Evolutionary conservation across 2,888 invertebrate species (phyloP), one percentile per base, ranked within the genome.

Genomic region (Malacosoma neustria): DNA sequence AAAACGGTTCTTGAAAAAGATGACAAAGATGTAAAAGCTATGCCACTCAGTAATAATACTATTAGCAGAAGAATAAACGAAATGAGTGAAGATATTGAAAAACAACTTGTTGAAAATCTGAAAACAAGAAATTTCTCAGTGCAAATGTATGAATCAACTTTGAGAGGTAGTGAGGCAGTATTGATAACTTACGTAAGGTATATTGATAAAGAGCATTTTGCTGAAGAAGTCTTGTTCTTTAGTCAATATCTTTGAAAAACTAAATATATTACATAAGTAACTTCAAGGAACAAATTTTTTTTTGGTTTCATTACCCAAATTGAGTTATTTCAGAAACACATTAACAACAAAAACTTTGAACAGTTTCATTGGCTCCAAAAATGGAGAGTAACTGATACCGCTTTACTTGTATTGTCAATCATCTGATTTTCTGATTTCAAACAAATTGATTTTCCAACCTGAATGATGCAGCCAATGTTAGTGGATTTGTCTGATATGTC

Each of bases 141-240:
- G 13, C 37, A 41, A 38, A 40, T 30, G 22, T 36, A 40, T 34
- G 33, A 40, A 35, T 41, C 35, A 31, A 38, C 30, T 33, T 35
- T 38, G 22, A 38, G 38, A 38, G n/a, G n/a, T n/a, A n/a, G n/a
- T n/a, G n/a, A n/a, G n/a, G n/a, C n/a, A n/a, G n/a, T n/a, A n/a
- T n/a, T n/a, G n/a, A n/a, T n/a, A n/a, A 29, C 37, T n/a, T 37
- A 37, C 37, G 40, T 40, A 40, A 34, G 37, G 37, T 37, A 37
- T 35, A 40, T 40, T 40, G 35, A 40, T 36, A 33, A 35, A 35
- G 36, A 34, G 29, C 34, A 36, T 31, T 39, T 39, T 39, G 33
- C 22, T 30, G 30, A 30, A 30, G 30, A 30, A 30, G 5, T 30
- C n/a, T 30, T 30, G 30, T 30, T 30, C 30, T 30, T n/a, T 30